phyloP scores from a whole-genome alignment of 2,888 invertebrate species.

The Emmelina monodactyla region DNA sequence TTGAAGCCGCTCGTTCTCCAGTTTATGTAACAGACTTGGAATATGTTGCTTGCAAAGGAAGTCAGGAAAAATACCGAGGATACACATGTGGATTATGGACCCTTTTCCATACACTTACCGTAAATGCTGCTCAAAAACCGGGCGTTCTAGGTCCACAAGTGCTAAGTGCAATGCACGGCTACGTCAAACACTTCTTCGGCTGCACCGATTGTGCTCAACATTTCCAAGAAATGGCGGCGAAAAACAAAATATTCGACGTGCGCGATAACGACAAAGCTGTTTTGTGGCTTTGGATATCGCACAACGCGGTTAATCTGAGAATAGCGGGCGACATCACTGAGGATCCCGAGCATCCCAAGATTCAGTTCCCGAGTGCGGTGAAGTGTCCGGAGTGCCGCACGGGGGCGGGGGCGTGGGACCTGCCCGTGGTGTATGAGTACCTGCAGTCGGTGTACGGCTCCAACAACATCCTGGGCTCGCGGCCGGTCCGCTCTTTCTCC shows the following conservation, averaged over 20 bases:
- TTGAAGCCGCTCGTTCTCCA: conserved; percentile 63
- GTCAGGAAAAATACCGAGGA: conserved; percentile 76
- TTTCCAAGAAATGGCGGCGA: conserved; percentile 85
- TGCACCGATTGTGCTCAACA: conserved; percentile 91
- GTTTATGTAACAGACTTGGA: conserved; percentile 59
- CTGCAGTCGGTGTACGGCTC: conserved; percentile 59
- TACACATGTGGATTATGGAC: conserved; percentile 97
- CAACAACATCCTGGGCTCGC: conserved; percentile 28
- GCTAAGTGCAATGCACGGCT: conserved; percentile 84
- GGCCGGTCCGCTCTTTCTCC: conserved; percentile 25
- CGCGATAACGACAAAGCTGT: conserved; percentile 77
- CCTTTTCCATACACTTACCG: conserved; percentile 90
- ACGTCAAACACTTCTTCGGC: conserved; percentile 91
- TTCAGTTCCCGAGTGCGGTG: conserved; percentile 80
- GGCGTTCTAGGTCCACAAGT: conserved; percentile 71
- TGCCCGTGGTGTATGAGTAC: conserved; percentile 69
- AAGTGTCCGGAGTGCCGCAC: conserved; percentile 75
- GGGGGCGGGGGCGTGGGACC: conserved; percentile 67
- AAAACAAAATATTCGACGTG: conserved; percentile 74
- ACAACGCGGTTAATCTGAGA: conserved; percentile 91
- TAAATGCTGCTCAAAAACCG: conserved; percentile 70
- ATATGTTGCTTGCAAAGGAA: conserved; percentile 86
- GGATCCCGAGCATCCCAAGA: conserved; percentile 89
- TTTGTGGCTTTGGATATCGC: conserved; percentile 93
- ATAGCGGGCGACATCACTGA: conserved; percentile 87